These are phyloP conservation scores for Sigmodon hispidus DNA, from an alignment of 2,113 vertebrate species.

Conservation along the genomic window DNA sequence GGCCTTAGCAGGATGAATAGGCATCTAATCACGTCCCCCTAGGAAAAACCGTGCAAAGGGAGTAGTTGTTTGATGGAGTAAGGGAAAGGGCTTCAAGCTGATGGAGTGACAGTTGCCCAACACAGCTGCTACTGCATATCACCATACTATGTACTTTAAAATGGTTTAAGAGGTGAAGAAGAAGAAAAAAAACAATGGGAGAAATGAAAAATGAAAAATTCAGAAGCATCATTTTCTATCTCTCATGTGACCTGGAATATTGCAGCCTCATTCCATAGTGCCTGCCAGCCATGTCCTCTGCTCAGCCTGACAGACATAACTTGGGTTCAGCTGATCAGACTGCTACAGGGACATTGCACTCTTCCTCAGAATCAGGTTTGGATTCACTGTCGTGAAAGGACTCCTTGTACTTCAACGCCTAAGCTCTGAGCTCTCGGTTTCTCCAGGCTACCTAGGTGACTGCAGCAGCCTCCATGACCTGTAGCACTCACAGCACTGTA, in stretches of 20 bases:
- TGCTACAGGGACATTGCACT: neutral
- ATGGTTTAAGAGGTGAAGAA: neutral
- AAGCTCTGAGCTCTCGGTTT: conserved; percentile 45
- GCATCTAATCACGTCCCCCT: too few species aligned
- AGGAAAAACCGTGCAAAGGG: neutral
- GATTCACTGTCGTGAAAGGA: too few species aligned
- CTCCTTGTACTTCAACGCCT: neutral
- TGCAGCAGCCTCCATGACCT: neutral
- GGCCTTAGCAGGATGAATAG: neutral
- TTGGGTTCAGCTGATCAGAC: neutral
- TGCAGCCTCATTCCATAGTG: neutral
- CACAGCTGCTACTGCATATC: neutral
- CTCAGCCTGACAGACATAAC: neutral
- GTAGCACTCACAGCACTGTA: neutral
- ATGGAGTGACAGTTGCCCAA: neutral
- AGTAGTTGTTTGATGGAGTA: neutral
- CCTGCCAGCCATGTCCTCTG: neutral
- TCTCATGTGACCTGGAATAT: neutral
- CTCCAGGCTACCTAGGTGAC: neutral
- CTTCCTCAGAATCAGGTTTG: neutral
- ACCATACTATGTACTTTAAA: neutral
- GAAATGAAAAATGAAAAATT: neutral
- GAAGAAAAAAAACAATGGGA: neutral
- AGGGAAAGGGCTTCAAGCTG: neutral
- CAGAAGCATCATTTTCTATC: neutral